Conservation (phyloP, 2,888 invertebrate species). For the Hirtodrosophila duncani region DNA sequence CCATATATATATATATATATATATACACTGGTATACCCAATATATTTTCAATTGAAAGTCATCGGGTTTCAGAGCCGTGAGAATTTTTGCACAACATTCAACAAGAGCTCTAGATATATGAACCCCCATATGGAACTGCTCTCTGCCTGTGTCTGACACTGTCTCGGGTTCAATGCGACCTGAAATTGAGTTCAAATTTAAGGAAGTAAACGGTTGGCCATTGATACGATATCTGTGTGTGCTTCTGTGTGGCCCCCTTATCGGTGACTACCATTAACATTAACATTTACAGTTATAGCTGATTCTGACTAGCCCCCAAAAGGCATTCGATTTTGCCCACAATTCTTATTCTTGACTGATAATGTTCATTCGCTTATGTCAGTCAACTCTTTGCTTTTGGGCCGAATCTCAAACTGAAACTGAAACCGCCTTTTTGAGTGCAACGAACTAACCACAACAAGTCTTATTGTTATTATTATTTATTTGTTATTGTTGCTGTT, state of each 20-base stretch:
- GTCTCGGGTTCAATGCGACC: conserved; percentile 52
- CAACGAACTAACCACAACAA: conserved; percentile 39
- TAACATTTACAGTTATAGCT: too few species aligned
- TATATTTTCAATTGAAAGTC: conserved; percentile 51
- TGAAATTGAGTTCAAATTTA: conserved; percentile 61
- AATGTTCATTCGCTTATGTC: too few species aligned
- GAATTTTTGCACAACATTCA: too few species aligned
- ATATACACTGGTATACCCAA: too few species aligned
- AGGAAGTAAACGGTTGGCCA: conserved; percentile 50
- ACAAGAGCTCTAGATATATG: conserved; percentile 40
- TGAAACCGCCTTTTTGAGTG: too few species aligned
- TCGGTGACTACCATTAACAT: conserved; percentile 52
- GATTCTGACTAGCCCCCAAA: too few species aligned
- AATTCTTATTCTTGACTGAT: too few species aligned
- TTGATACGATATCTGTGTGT: too few species aligned
- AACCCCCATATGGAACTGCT: background rate
- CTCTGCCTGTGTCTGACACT: background rate
- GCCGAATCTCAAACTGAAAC: too few species aligned
- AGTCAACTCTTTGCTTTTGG: too few species aligned
- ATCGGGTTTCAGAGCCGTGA: conserved; percentile 53
- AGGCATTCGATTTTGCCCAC: too few species aligned
- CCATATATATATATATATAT: conserved; percentile 29
- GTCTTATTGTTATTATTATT: conserved; percentile 28
- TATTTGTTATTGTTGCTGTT: conserved; percentile 4
- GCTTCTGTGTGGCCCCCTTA: conserved; percentile 24